phyloP scores from a whole-genome alignment of 2,797 vertebrate species.

The Arctocebus calabarensis region DNA sequence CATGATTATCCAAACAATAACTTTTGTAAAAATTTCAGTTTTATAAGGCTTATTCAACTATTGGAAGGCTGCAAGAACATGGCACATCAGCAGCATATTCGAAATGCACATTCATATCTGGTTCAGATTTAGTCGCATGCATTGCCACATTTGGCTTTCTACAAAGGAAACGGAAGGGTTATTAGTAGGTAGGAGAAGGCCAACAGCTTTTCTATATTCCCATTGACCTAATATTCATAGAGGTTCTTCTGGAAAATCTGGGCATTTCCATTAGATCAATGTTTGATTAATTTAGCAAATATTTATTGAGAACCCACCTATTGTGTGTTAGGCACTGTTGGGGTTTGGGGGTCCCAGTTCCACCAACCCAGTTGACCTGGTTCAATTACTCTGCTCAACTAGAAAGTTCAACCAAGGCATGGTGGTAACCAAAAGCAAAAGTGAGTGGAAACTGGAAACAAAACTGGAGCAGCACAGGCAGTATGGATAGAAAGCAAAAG shows the following conservation, averaged over 20 bases:
- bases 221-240: neutral
- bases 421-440: too few relatives aligned
- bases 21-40: conserved; percentile 31
- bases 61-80: neutral
- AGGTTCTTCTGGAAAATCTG: neutral
- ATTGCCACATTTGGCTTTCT: neutral
- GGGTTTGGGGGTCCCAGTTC: too few relatives aligned
- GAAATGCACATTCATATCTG: conserved; percentile 3
- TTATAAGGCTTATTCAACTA: neutral
- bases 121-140: neutral
- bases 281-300: conserved; percentile 3
- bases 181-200: neutral
- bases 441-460: too few relatives aligned
- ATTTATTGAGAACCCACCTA: neutral
- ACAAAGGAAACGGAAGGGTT: neutral
- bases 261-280: neutral
- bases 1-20: neutral
- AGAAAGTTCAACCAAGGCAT: too few relatives aligned
- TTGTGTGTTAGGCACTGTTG: neutral
- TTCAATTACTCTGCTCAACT: too few relatives aligned
- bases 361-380: too few relatives aligned
- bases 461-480: too few relatives aligned
- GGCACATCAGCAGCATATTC: neutral
- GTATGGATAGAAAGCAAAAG: too few relatives aligned
- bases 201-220: neutral